Conservation (phyloP, 2,797 vertebrate genomes). For the Oreochromis mossambicus region DNA sequence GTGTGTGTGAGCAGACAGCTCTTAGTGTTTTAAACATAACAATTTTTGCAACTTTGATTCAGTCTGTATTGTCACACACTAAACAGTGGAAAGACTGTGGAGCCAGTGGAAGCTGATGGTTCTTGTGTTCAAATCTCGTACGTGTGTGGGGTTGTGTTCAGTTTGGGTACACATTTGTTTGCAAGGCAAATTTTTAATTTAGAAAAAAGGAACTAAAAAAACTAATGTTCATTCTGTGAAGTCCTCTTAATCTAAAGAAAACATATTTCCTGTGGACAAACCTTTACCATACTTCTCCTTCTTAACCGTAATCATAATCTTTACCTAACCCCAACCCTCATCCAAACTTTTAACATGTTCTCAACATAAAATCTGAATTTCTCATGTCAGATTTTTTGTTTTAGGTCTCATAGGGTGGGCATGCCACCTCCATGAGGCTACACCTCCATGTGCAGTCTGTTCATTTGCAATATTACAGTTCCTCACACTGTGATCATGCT, state of each 20-base stretch:
- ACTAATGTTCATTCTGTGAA: no score
- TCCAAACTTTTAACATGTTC: not conserved
- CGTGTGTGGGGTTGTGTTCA: not conserved
- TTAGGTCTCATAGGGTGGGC: accelerated
- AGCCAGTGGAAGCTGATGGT: not conserved
- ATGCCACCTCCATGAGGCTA: not conserved
- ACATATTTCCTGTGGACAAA: not conserved
- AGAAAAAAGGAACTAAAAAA: no score
- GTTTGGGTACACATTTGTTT: not conserved
- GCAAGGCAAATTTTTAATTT: not conserved
- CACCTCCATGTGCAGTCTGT: not conserved
- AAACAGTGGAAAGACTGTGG: not conserved
- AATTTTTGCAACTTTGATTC: not conserved
- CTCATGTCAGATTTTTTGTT: not conserved
- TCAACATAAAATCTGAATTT: not conserved
- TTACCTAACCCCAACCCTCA: not conserved
- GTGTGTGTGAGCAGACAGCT: not conserved
- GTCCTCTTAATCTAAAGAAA: not conserved
- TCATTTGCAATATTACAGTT: not conserved
- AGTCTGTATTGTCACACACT: not conserved
- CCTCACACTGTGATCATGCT: not conserved
- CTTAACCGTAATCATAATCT: not conserved
- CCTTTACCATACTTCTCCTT: not conserved
- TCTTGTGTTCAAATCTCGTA: not conserved
- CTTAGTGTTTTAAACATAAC: not conserved